Conservation (phyloP, 2,797 vertebrate species). For the Lophius americanus region DNA sequence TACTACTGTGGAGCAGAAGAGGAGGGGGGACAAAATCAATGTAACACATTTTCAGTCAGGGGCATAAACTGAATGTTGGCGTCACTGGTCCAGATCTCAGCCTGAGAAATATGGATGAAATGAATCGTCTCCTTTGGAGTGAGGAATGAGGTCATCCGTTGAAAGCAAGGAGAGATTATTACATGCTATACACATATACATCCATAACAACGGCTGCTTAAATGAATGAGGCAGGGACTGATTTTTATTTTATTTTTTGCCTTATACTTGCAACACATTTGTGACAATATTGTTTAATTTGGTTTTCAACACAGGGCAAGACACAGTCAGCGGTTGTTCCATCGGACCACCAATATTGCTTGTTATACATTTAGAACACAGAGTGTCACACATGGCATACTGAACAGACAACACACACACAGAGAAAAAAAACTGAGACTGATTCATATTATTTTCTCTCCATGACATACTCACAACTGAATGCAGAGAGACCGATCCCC, state of each 20-base stretch:
- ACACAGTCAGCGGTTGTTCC: slow-evolving; percentile 49
- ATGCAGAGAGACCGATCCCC: slow-evolving; percentile 20
- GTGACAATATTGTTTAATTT: slow-evolving; percentile 53
- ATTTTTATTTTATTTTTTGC: slow-evolving; percentile 59
- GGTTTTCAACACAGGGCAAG: slow-evolving; percentile 39
- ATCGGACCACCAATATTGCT: slow-evolving; percentile 68
- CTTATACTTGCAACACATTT: slow-evolving; percentile 65
- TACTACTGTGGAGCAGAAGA: neutral
- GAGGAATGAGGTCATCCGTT: slow-evolving; percentile 16
- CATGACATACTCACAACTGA: slow-evolving; percentile 24
- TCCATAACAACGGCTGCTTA: neutral
- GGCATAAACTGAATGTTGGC: slow-evolving; percentile 7
- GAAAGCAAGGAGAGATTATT: slow-evolving; percentile 8
- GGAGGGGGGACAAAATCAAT: neutral
- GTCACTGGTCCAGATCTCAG: slow-evolving; percentile 6
- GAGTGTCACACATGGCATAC: slow-evolving; percentile 52
- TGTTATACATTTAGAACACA: slow-evolving; percentile 67
- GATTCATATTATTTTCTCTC: slow-evolving; percentile 33
- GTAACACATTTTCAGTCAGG: slow-evolving; percentile 28
- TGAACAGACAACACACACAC: slow-evolving; percentile 64
- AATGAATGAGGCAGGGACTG: slow-evolving; percentile 43
- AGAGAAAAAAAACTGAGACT: slow-evolving; percentile 28
- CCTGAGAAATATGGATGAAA: slow-evolving; percentile 22
- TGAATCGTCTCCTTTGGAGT: slow-evolving; percentile 4
- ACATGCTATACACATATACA: slow-evolving; percentile 6